These are phyloP conservation scores for Todus mexicanus DNA, from an alignment of 2,797 vertebrate species.

Conservation along the genomic window DNA sequence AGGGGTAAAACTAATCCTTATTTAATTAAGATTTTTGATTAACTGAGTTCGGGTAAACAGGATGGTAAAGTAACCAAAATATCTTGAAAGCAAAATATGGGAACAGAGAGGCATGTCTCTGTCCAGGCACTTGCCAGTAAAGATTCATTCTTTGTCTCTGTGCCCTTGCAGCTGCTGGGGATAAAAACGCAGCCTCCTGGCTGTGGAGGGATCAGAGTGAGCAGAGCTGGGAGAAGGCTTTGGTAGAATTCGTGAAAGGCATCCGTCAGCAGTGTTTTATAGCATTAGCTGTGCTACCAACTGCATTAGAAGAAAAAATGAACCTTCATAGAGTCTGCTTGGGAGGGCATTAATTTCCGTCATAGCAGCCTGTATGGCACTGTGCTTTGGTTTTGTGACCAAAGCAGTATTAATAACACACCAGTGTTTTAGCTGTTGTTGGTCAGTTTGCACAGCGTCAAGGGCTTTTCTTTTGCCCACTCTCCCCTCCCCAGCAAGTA, in stretches of 20 bases:
- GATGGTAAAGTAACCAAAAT: background rate
- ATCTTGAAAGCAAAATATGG: background rate
- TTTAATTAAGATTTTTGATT: slow-evolving; percentile 63
- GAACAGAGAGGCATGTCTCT: background rate
- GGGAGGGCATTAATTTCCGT: background rate
- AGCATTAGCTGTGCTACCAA: background rate
- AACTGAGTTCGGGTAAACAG: slow-evolving; percentile 34
- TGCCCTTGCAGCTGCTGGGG: background rate
- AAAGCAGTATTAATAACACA: background rate
- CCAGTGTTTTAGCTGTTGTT: background rate
- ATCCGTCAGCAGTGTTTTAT: background rate
- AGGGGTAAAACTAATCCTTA: slow-evolving; percentile 53
- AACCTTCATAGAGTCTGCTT: background rate
- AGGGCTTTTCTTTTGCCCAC: background rate
- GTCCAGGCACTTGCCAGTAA: background rate
- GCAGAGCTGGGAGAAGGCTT: background rate
- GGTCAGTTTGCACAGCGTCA: background rate
- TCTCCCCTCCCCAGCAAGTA: background rate
- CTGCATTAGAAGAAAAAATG: background rate
- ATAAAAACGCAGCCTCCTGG: background rate
- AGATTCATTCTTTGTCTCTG: background rate
- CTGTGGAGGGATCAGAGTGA: background rate
- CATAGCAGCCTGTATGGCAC: background rate
- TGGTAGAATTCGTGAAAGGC: background rate
- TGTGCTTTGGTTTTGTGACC: background rate